Conservation (phyloP, 30 jellyfish, hydroid and myxozoan genomes). For the Turritopsis rubra region DNA sequence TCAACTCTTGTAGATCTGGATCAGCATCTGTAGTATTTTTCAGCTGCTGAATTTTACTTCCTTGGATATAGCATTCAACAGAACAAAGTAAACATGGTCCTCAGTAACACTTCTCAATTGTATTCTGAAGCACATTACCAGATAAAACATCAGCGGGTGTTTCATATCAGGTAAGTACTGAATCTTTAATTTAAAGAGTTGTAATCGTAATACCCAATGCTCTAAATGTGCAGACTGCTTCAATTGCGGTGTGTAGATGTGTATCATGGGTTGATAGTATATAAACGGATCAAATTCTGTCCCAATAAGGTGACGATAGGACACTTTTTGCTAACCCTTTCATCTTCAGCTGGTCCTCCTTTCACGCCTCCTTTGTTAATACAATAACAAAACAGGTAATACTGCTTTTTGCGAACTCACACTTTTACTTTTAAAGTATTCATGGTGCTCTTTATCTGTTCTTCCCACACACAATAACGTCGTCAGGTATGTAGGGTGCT, state of each 20-base stretch:
- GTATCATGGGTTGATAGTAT: constrained; percentile 54
- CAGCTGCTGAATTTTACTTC: constrained; percentile 37
- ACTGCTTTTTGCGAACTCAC: constrained; percentile 29
- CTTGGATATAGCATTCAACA: constrained; percentile 37
- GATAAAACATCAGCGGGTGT: no score
- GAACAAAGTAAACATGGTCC: constrained; percentile 36
- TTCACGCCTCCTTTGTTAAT: constrained; percentile 3
- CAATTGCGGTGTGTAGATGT: constrained; percentile 32
- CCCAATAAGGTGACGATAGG: constrained; percentile 40
- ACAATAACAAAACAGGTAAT: constrained; percentile 14
- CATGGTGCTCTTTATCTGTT: constrained; percentile 43
- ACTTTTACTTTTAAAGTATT: constrained; percentile 35
- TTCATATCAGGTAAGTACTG: not conserved
- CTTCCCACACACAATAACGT: constrained; percentile 41
- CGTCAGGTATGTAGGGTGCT: constrained; percentile 34
- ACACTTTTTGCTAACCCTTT: constrained; percentile 30
- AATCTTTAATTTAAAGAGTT: constrained; percentile 20
- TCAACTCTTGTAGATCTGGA: constrained; percentile 16
- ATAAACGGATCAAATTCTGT: constrained; percentile 44
- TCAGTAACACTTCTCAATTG: constrained; percentile 15
- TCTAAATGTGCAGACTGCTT: constrained; percentile 38
- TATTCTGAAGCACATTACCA: not conserved
- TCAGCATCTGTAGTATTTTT: constrained; percentile 40
- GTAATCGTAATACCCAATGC: constrained; percentile 37
- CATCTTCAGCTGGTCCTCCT: not conserved